phyloP scores from a whole-genome alignment of 2,113 vertebrate genomes.

The Microcebus murinus region DNA sequence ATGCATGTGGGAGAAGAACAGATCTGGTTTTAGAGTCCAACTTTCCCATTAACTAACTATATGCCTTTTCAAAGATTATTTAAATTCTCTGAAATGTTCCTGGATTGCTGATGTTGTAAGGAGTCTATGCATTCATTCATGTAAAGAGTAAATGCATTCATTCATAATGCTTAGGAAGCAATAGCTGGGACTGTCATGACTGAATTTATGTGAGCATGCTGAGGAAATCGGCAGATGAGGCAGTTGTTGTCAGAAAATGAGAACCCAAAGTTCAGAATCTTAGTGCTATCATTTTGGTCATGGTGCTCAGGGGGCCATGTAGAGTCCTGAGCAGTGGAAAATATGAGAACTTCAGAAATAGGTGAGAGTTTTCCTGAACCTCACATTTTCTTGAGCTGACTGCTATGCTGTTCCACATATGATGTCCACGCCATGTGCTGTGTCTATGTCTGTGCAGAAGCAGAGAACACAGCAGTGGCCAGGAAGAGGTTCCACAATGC shows the following conservation, averaged over 20 bases:
- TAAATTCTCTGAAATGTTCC: background rate
- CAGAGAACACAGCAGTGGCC: background rate
- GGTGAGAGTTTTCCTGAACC: background rate
- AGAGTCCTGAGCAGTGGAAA: background rate
- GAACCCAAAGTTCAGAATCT: background rate
- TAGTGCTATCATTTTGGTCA: background rate
- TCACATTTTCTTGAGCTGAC: background rate
- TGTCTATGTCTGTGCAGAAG: background rate
- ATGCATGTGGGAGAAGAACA: background rate
- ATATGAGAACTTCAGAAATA: background rate
- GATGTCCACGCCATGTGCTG: background rate
- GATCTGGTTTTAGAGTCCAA: background rate
- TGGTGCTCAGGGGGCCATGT: background rate
- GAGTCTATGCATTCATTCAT: background rate
- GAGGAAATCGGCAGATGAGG: background rate
- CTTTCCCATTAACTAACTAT: background rate
- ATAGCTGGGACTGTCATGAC: background rate
- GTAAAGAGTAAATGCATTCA: background rate
- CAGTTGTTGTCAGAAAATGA: background rate
- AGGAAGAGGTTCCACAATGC: background rate
- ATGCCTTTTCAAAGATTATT: background rate
- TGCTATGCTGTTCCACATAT: background rate
- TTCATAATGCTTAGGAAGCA: background rate
- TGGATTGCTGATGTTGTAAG: background rate
- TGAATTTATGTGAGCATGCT: background rate